Conservation (phyloP, 2,888 invertebrate genomes). For the Ethmia dodecea region DNA sequence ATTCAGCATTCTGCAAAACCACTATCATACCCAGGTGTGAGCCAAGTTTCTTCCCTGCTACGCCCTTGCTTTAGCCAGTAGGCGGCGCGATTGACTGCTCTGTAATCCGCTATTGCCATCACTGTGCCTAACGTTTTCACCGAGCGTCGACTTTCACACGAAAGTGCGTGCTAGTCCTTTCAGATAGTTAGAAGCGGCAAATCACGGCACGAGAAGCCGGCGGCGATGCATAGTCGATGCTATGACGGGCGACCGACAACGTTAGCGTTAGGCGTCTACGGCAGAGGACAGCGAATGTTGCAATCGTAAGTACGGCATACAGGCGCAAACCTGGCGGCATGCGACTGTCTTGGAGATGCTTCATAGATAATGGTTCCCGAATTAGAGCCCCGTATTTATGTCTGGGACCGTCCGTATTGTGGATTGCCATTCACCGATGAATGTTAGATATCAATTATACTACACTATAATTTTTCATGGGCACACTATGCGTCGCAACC, state of each 20-base stretch:
- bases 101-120: conserved; percentile 14
- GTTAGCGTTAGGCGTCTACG: conserved; percentile 53
- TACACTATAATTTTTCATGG: too few species aligned
- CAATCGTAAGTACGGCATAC: conserved; percentile 57
- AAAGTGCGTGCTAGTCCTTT: conserved; percentile 64
- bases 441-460: too few species aligned
- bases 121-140: conserved; percentile 31
- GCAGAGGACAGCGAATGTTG: conserved; percentile 36
- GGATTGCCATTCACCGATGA: too few species aligned
- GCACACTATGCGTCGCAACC: too few species aligned
- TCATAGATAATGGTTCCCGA: background rate
- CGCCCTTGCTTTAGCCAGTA: conserved; percentile 8
- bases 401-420: too few species aligned
- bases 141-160: conserved; percentile 43
- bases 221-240: conserved; percentile 53
- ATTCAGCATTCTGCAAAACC: too few species aligned
- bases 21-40: too few species aligned
- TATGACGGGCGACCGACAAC: conserved; percentile 33
- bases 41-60: conserved; percentile 8
- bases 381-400: too few species aligned
- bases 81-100: conserved; percentile 12
- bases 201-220: conserved; percentile 37
- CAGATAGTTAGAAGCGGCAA: conserved; percentile 61
- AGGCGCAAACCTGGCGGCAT: conserved; percentile 9
- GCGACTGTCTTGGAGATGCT: background rate